A percentile compares a stretch with the other conserved stretches of the same genome.
Evolutionary conservation across 2,888 invertebrate species (phyloP).

Genomic region (Agrochola macilenta): DNA sequence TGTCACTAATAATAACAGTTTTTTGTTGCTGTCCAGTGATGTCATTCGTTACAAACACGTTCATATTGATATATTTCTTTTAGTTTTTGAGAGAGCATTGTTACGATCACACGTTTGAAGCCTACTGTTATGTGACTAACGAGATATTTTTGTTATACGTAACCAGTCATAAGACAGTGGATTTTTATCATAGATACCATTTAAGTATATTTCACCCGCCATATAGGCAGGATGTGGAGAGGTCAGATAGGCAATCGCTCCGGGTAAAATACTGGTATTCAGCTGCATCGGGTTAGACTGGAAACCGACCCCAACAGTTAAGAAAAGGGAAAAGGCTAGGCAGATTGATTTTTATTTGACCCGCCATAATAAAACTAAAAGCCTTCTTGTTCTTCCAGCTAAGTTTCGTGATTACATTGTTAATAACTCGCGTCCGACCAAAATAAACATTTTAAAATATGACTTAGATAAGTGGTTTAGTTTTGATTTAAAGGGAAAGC

Average conservation of each 20-base stretch:
- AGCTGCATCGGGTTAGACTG: neutral
- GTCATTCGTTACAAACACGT: slow-evolving; percentile 46
- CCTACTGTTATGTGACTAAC: slow-evolving; percentile 10
- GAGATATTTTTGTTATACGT: slow-evolving; percentile 11
- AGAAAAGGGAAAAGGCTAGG: neutral
- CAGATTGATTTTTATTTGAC: neutral
- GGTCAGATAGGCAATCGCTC: neutral
- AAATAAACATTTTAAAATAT: slow-evolving; percentile 48
- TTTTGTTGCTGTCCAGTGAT: slow-evolving; percentile 28
- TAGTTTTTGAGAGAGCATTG: slow-evolving; percentile 7
- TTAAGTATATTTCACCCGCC: too few relatives aligned
- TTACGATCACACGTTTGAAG: slow-evolving; percentile 16
- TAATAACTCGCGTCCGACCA: slow-evolving; percentile 37
- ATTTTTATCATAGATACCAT: neutral
- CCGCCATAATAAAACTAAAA: neutral
- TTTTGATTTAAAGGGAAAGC: slow-evolving; percentile 60
- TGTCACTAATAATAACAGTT: slow-evolving; percentile 44
- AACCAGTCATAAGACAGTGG: neutral
- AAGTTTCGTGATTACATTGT: slow-evolving; percentile 21
- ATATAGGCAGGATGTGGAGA: neutral
- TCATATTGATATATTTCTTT: slow-evolving; percentile 40
- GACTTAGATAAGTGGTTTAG: slow-evolving; percentile 58
- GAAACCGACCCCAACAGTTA: neutral
- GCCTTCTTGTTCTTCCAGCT: neutral
- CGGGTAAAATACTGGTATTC: neutral